Evolutionary conservation across 2,888 invertebrate genomes (phyloP), one percentile per base, ranked within the genome.

Genomic region (Heliconius charithonia): DNA sequence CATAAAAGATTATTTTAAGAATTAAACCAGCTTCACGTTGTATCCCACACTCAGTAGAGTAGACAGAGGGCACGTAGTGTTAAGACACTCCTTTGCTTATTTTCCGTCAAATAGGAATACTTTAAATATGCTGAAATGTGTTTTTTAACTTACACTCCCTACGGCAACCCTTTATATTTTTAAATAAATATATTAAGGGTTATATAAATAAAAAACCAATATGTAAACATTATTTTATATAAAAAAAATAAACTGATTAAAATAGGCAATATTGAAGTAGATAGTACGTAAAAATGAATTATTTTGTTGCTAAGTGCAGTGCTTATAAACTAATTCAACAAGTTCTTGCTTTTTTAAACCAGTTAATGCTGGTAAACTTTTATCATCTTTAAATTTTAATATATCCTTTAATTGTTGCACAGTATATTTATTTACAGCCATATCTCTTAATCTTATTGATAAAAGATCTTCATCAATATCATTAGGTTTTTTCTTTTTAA

Each of bases 301-400:
- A 16, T 16, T 63, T 13, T 45, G 7, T 10, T 69, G 41, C 27
- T 51, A 73, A 63, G n/a, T 79, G 84, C 85, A 91, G 85, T 89
- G 80, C 81, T 89, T 83, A 86, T 91, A 90, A 12, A 95, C 91
- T 82, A 93, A 85, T 51, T 91, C 85, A 81, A 94, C 89, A 79
- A 95, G 88, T 6, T 92, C 87, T 82, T 86, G 83, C 84, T 95
- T 95, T 80, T 90, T 94, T 70, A 93, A 81, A 4, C 90, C 90
- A 80, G 88, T 92, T 56, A 92, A 82, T 70, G 90, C 88, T 79
- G 90, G 89, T 63, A 91, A 84, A 25, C 84, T 81, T 72, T 90
- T 81, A 78, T 90, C 86, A 69, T 88, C 82, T 81, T 88, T 90
- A 45, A 82, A 86, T 85, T 86, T 89, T 66, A 95, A 84, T 81